Conservation (phyloP, 2,113 vertebrate species). For the human (Homo sapiens) region DNA sequence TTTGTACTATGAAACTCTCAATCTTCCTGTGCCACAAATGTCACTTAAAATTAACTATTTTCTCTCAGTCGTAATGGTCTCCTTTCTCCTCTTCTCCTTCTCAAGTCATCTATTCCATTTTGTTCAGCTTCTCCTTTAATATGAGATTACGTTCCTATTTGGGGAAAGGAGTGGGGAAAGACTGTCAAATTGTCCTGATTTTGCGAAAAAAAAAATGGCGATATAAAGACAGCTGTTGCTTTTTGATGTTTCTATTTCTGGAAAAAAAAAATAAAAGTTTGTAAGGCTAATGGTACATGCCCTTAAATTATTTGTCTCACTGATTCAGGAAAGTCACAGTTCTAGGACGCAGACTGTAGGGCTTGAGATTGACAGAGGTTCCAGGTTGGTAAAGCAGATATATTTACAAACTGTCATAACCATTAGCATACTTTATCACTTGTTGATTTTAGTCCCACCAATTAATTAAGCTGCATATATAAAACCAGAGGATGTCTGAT, state of each 20-base stretch:
- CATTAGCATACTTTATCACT: neutral
- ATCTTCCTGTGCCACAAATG: neutral
- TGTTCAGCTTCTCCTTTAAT: neutral
- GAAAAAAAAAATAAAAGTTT: neutral
- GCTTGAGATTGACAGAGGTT: neutral
- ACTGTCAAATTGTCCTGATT: neutral
- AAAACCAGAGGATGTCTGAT: neutral
- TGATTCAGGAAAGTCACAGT: neutral
- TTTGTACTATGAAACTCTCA: neutral
- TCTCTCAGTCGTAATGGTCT: neutral
- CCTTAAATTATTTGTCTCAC: neutral
- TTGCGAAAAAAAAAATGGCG: neutral
- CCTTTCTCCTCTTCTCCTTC: neutral
- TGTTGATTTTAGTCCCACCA: neutral
- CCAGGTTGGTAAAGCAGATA: neutral
- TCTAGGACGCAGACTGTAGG: neutral
- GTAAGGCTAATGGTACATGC: neutral
- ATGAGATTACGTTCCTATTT: neutral
- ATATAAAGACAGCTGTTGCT: neutral
- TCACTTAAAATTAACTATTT: conserved; percentile 34
- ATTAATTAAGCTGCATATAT: neutral
- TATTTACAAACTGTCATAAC: neutral
- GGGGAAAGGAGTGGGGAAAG: neutral
- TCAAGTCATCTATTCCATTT: neutral
- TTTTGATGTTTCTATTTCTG: neutral